Evolutionary conservation across 2,797 vertebrate genomes (phyloP).

Genomic region (Melanogrammus aeglefinus): DNA sequence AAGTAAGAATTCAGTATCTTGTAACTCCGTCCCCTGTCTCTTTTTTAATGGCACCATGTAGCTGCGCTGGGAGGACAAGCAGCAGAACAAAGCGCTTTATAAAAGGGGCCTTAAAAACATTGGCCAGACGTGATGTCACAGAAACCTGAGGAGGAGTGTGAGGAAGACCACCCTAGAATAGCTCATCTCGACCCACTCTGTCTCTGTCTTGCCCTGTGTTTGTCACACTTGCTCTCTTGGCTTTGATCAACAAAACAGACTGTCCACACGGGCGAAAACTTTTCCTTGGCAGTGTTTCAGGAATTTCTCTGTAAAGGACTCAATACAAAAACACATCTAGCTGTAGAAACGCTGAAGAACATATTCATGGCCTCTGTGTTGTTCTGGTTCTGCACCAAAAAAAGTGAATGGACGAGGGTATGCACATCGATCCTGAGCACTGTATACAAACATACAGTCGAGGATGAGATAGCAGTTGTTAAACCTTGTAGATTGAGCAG

Average conservation of each 20-base stretch:
- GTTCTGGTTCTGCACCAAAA: no score
- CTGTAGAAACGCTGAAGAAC: no score
- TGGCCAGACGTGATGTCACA: conserved; percentile 65
- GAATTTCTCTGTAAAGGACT: no score
- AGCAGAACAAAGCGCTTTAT: conserved; percentile 56
- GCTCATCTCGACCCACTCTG: conserved; percentile 31
- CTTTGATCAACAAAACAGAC: background rate
- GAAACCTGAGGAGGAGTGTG: conserved; percentile 56
- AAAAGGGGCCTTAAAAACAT: conserved; percentile 42
- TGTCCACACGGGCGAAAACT: no score
- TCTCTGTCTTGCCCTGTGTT: conserved; percentile 7
- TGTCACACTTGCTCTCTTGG: background rate
- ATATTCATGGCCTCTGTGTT: no score
- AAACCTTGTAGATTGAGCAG: no score
- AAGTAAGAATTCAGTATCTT: conserved; percentile 23
- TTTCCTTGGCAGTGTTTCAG: no score
- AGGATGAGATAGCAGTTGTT: no score
- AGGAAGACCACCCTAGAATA: conserved; percentile 53
- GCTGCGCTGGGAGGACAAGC: conserved; percentile 50
- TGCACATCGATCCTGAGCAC: no score
- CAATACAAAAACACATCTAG: no score
- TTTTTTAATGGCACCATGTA: conserved; percentile 54
- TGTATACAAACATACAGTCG: no score
- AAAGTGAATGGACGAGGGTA: no score
- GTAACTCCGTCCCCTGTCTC: conserved; percentile 11